Evolutionary conservation across 2,113 vertebrate genomes (phyloP).

Genomic region (Orientallactaga bullata): DNA sequence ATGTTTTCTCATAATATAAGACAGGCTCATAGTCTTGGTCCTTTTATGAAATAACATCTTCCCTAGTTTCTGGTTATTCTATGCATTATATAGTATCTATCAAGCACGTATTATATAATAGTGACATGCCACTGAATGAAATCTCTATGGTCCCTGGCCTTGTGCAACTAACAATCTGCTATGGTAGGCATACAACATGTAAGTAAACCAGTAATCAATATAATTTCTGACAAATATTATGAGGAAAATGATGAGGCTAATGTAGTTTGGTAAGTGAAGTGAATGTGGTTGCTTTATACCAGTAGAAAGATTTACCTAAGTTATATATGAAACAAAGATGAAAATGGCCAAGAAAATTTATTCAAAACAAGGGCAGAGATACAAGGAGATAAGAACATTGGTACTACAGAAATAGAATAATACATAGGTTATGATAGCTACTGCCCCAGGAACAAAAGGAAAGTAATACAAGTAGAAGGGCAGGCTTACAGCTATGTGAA

Average conservation of each 20-base stretch:
- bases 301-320: not conserved
- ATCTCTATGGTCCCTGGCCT: not conserved
- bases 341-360: slow-evolving; percentile 12
- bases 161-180: not conserved
- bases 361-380: not conserved
- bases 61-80: not conserved
- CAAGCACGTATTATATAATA: not conserved
- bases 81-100: not conserved
- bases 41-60: not conserved
- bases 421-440: not conserved
- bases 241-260: not conserved
- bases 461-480: not conserved
- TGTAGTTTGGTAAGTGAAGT: not conserved
- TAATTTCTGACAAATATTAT: not conserved
- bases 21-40: not conserved
- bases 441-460: not conserved
- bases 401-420: not conserved
- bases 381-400: not conserved
- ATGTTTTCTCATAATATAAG: slow-evolving; percentile 18
- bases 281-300: not conserved
- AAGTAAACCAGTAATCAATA: not conserved
- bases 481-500: not conserved
- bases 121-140: not conserved
- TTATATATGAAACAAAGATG: not conserved
- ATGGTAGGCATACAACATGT: not conserved